Percentiles rank a stretch among this genome's conserved stretches.
These are phyloP conservation scores for Drosophila neotestacea DNA, from an alignment of 2,888 invertebrate genomes.

Conservation along the genomic window DNA sequence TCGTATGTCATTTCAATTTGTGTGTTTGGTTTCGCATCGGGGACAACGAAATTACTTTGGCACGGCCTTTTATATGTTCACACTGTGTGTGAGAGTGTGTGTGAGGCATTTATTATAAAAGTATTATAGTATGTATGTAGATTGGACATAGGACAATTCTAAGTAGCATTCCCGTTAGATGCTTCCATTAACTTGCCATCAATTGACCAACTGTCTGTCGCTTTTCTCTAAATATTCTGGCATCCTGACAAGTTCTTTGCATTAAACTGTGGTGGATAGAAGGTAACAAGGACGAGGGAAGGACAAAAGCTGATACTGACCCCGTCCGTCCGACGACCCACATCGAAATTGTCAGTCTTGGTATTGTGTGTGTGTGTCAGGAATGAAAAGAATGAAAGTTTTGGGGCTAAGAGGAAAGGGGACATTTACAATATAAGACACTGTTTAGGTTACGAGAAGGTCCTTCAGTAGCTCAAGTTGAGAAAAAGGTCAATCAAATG, in stretches of 20 bases:
- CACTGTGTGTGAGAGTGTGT: constrained; percentile 4
- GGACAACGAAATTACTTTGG: constrained; percentile 60
- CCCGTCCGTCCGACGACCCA: constrained; percentile 47
- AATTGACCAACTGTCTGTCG: constrained; percentile 33
- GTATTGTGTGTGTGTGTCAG: constrained; percentile 27
- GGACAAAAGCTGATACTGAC: too few relatives aligned
- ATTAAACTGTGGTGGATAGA: not conserved
- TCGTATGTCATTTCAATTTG: constrained; percentile 60
- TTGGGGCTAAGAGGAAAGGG: not conserved
- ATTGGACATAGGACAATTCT: constrained; percentile 39
- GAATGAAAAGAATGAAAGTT: not conserved
- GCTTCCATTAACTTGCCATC: constrained; percentile 71
- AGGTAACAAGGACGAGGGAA: too few relatives aligned
- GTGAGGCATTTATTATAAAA: constrained; percentile 36
- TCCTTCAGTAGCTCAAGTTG: constrained; percentile 36
- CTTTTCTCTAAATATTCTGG: constrained; percentile 21
- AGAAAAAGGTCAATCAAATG: constrained; percentile 52
- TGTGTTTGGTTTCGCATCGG: constrained; percentile 30
- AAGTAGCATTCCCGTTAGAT: constrained; percentile 64
- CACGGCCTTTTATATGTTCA: constrained; percentile 60
- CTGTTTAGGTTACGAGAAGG: constrained; percentile 18
- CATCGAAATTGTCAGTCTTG: constrained; percentile 71
- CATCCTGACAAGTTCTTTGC: constrained; percentile 29
- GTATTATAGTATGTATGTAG: constrained; percentile 43
- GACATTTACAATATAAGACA: constrained; percentile 34